A percentile compares a stretch with the other conserved stretches of the same genome.
phyloP scores from a whole-genome alignment of 2,113 vertebrate species.

The Pao palembangensis region DNA sequence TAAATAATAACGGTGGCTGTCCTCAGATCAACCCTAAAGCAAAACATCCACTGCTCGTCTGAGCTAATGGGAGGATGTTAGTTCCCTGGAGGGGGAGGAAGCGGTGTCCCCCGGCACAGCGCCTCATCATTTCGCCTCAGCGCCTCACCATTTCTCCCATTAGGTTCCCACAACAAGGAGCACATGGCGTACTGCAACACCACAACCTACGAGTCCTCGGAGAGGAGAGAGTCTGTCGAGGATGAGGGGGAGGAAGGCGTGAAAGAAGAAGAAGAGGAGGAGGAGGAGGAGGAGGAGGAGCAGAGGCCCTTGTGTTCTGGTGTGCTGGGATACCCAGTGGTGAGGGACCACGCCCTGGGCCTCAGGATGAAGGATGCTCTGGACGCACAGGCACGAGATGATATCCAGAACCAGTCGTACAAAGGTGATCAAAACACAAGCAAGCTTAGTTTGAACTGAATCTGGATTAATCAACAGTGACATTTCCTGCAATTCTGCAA shows the following conservation, averaged over 20 bases:
- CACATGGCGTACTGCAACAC: slow-evolving; percentile 32
- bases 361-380: slow-evolving; percentile 69
- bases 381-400: slow-evolving; percentile 67
- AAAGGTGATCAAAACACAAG: slow-evolving; percentile 76
- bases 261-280: slow-evolving; percentile 79
- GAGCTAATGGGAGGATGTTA: slow-evolving; percentile 35
- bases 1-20: slow-evolving; percentile 25
- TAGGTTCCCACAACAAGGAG: slow-evolving; percentile 55
- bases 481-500: background rate
- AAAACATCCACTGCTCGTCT: slow-evolving; percentile 24
- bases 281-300: slow-evolving; percentile 81
- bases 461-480: background rate
- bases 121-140: slow-evolving; percentile 23
- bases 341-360: slow-evolving; percentile 74
- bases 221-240: slow-evolving; percentile 45
- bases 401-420: slow-evolving; percentile 68
- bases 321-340: slow-evolving; percentile 77
- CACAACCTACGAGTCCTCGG: slow-evolving; percentile 27
- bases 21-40: slow-evolving; percentile 36
- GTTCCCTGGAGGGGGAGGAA: slow-evolving; percentile 18
- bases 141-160: slow-evolving; percentile 21
- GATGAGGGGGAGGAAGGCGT: slow-evolving; percentile 68
- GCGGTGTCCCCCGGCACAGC: slow-evolving; percentile 20
- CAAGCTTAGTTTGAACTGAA: background rate
- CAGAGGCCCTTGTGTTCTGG: slow-evolving; percentile 84